Evolutionary conservation across 2,113 vertebrate species (phyloP).

Genomic region (Muscicapa adusta): DNA sequence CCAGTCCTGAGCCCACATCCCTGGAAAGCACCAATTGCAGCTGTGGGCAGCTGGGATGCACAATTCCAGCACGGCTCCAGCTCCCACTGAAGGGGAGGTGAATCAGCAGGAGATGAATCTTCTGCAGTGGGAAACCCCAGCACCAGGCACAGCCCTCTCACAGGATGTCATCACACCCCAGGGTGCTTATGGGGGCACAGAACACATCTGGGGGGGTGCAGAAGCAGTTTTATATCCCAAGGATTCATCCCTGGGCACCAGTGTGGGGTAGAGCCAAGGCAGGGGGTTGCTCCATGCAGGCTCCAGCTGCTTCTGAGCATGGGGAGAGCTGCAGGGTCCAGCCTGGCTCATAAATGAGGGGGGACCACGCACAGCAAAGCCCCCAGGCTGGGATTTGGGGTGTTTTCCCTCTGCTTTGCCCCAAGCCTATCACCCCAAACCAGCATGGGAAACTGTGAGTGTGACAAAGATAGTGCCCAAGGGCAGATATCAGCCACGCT

Average conservation of each 20-base stretch:
- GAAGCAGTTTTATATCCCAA: neutral
- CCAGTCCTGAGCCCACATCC: neutral
- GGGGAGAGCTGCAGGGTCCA: neutral
- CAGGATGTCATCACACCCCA: neutral
- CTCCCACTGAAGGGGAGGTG: neutral
- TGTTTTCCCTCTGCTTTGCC: neutral
- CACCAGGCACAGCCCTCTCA: neutral
- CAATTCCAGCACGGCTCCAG: rapidly evolving
- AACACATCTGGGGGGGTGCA: rapidly evolving
- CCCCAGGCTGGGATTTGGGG: neutral
- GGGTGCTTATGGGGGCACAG: rapidly evolving
- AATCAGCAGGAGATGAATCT: neutral
- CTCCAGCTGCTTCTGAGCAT: rapidly evolving
- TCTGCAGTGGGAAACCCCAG: neutral
- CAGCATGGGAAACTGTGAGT: neutral
- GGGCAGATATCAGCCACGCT: neutral
- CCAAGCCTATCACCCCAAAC: neutral
- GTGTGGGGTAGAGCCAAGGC: neutral
- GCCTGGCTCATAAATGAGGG: neutral
- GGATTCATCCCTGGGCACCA: neutral
- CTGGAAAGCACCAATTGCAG: neutral
- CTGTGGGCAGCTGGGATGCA: neutral
- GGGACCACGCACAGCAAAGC: neutral
- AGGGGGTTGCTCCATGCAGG: rapidly evolving
- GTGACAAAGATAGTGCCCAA: neutral